Evolutionary conservation across 37 sponge, comb jelly and placozoan genomes (phyloP).

Genomic region (Chondrosia reniformis): DNA sequence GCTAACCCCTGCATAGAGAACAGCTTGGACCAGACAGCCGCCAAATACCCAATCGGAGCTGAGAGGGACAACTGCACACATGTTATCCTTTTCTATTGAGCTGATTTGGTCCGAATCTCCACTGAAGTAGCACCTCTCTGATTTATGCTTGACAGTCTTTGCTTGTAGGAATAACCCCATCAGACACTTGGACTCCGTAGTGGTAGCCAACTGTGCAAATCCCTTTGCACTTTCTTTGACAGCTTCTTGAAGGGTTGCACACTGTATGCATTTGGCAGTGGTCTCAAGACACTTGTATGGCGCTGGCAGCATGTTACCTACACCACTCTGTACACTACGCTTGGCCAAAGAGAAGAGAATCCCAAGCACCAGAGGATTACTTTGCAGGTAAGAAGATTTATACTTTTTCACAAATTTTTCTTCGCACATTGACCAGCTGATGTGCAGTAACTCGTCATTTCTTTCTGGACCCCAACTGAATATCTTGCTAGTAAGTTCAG

Average conservation of each 20-base stretch:
- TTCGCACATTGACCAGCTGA: background rate
- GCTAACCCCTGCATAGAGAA: slow-evolving; percentile 20
- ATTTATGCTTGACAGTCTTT: slow-evolving; percentile 23
- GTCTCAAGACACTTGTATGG: slow-evolving; percentile 49
- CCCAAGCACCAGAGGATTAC: background rate
- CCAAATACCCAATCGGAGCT: background rate
- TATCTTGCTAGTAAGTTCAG: background rate
- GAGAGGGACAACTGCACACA: slow-evolving; percentile 22
- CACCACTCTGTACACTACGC: slow-evolving; percentile 22
- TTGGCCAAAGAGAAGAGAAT: slow-evolving; percentile 20
- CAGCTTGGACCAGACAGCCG: slow-evolving; percentile 28
- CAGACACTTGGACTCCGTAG: slow-evolving; percentile 47
- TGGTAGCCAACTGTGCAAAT: slow-evolving; percentile 15
- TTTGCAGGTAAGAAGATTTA: background rate
- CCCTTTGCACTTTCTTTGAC: slow-evolving; percentile 16
- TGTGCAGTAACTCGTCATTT: background rate
- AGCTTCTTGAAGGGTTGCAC: slow-evolving; percentile 24
- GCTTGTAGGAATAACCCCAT: slow-evolving; percentile 50
- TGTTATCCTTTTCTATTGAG: background rate
- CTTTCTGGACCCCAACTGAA: too few species aligned
- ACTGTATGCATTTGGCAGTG: slow-evolving; percentile 25
- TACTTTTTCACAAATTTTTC: slow-evolving; percentile 12
- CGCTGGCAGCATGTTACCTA: slow-evolving; percentile 21
- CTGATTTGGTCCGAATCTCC: background rate
- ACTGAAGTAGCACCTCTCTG: slow-evolving; percentile 15